Conservation (phyloP, 2,113 vertebrate genomes). For the Piprites chloris region DNA sequence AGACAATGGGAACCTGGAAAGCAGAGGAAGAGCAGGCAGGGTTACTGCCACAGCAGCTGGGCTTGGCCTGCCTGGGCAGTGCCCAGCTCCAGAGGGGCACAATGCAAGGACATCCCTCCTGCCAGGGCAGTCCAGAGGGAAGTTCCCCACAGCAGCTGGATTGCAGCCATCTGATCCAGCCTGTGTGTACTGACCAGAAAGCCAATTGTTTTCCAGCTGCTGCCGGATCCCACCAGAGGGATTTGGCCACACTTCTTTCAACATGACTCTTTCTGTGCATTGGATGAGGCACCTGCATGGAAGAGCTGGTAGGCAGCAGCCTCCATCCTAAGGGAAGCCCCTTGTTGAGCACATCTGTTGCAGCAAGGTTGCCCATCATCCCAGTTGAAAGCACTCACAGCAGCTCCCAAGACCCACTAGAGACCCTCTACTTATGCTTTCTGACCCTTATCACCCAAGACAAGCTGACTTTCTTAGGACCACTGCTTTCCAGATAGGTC, state of each 20-base stretch:
- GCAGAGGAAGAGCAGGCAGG: background rate
- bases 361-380: background rate
- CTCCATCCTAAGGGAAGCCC: background rate
- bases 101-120: background rate
- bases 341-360: background rate
- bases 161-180: background rate
- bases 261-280: background rate
- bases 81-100: fast-evolving
- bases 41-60: background rate
- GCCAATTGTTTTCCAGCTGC: background rate
- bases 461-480: background rate
- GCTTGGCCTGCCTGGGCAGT: background rate
- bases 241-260: background rate
- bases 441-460: background rate
- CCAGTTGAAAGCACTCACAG: background rate
- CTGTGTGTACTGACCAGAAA: background rate
- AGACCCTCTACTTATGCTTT: background rate
- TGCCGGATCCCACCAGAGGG: background rate
- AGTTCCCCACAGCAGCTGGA: background rate
- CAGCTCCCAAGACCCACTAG: background rate
- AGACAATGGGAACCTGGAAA: constrained; percentile 80
- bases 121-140: background rate
- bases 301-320: background rate
- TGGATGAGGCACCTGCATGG: background rate
- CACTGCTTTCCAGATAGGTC: background rate